Evolutionary conservation across 2,113 vertebrate species (phyloP).

Genomic region (Ovibos moschatus): DNA sequence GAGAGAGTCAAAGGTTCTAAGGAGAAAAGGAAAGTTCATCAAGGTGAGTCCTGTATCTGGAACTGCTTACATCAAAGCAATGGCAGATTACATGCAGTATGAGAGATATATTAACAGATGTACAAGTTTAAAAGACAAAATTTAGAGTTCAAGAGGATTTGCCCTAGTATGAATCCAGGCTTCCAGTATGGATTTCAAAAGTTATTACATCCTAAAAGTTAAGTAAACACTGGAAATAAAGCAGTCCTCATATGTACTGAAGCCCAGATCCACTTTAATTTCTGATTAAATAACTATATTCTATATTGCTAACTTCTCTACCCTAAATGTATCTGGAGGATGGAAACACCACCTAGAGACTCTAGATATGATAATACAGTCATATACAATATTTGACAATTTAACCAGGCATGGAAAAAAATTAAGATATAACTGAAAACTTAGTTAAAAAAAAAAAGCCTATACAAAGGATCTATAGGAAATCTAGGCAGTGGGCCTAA

Average conservation of each 20-base stretch:
- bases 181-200: background rate
- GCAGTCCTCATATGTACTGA: background rate
- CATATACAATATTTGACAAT: background rate
- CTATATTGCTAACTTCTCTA: background rate
- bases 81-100: background rate
- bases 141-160: background rate
- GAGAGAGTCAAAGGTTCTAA: background rate
- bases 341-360: background rate
- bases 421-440: background rate
- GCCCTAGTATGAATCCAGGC: background rate
- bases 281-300: background rate
- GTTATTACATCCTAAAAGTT: background rate
- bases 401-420: background rate
- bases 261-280: background rate
- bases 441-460: background rate
- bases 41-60: background rate
- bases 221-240: slow-evolving; percentile 8
- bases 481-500: background rate
- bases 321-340: background rate
- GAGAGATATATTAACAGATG: background rate
- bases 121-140: background rate
- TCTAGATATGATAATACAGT: background rate
- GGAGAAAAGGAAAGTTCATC: background rate
- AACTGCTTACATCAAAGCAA: background rate
- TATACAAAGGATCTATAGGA: background rate